Evolutionary conservation across 2,888 invertebrate species (phyloP).

Genomic region (Electrophaes corylata): DNA sequence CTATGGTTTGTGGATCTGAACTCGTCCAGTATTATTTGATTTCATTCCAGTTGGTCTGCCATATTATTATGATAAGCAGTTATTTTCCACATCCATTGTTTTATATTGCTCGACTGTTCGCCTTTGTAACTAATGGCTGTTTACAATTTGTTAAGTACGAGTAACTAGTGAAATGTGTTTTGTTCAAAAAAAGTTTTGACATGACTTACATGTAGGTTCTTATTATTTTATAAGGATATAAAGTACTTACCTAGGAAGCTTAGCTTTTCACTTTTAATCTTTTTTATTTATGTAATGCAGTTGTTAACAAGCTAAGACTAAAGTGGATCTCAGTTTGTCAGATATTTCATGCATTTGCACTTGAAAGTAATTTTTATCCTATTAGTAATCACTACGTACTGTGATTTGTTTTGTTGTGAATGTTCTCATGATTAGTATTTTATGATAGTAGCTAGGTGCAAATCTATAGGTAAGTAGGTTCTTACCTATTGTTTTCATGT

Average conservation of each 20-base stretch:
- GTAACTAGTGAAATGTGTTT: too few relatives aligned
- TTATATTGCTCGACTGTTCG: slow-evolving; percentile 21
- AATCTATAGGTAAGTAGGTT: too few relatives aligned
- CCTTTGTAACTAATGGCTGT: too few relatives aligned
- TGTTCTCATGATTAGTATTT: background rate
- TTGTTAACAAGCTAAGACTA: too few relatives aligned
- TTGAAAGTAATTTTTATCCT: too few relatives aligned
- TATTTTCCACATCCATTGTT: slow-evolving; percentile 13
- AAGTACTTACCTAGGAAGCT: background rate
- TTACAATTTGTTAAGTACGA: too few relatives aligned
- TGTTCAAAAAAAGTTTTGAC: too few relatives aligned
- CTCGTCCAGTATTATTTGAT: slow-evolving; percentile 42
- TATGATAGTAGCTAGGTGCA: too few relatives aligned
- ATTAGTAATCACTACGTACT: too few relatives aligned
- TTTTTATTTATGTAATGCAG: background rate
- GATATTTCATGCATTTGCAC: too few relatives aligned
- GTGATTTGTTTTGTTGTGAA: background rate
- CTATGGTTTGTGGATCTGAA: slow-evolving; percentile 27
- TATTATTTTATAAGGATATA: background rate
- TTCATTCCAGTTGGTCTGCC: slow-evolving; percentile 33
- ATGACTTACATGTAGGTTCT: background rate
- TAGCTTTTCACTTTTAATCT: background rate
- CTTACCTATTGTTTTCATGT: background rate
- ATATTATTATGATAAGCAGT: slow-evolving; percentile 30
- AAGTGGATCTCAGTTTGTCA: too few relatives aligned